Conservation (phyloP, 2,113 vertebrate species). For the Megaceryle maxima region DNA sequence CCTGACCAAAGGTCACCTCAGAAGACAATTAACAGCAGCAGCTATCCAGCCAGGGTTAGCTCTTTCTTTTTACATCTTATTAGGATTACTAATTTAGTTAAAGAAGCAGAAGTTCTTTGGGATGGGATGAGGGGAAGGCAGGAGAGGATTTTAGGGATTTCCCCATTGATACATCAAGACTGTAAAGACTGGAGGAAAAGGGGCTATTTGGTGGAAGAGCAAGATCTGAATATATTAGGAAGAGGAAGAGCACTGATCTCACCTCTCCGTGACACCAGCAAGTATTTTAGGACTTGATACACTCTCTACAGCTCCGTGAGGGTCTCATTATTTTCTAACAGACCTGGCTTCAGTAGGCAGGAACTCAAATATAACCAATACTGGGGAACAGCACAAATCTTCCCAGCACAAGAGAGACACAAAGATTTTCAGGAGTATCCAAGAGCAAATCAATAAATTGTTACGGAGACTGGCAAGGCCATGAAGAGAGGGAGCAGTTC, state of each 20-base stretch:
- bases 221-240: not conserved
- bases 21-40: not conserved
- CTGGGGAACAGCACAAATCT: not conserved
- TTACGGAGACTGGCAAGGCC: not conserved
- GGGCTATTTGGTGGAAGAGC: not conserved
- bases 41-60: not conserved
- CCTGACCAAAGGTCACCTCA: not conserved
- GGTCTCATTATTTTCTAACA: not conserved
- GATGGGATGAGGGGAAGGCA: not conserved
- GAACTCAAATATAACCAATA: not conserved
- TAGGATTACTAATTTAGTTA: not conserved
- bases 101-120: not conserved
- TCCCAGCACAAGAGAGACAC: not conserved
- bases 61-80: not conserved
- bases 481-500: not conserved
- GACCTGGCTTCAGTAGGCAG: not conserved
- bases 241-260: not conserved
- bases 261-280: not conserved
- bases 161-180: not conserved
- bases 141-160: not conserved
- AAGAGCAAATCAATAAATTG: not conserved
- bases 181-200: not conserved
- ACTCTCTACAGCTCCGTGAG: not conserved
- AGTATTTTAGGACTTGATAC: not conserved
- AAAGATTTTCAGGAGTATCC: not conserved